Conservation (phyloP, 2,797 vertebrate species). For the Champsocephalus gunnari region DNA sequence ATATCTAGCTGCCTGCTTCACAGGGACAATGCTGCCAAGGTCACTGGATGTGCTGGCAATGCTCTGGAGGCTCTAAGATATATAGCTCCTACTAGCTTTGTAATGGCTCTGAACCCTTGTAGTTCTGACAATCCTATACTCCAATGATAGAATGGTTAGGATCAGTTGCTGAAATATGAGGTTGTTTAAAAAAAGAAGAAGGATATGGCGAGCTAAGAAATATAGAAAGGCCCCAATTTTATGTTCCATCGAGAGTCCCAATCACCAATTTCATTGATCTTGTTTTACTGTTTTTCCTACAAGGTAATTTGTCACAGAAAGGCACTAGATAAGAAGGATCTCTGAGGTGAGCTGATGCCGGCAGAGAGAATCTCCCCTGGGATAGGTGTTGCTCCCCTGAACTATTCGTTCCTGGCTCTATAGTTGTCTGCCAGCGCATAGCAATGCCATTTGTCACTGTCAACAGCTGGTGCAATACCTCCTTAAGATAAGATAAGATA, state of each 20-base stretch:
- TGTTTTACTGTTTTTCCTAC: constrained; percentile 7
- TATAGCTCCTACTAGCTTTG: not conserved
- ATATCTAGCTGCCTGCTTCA: constrained; percentile 20
- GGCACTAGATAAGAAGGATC: constrained; percentile 28
- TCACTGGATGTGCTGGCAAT: constrained; percentile 15
- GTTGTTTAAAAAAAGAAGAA: not conserved
- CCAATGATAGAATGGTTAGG: not conserved
- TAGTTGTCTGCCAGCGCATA: constrained; percentile 39
- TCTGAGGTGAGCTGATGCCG: constrained; percentile 29
- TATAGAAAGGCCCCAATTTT: no score
- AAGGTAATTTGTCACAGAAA: constrained; percentile 48
- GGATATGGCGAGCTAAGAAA: not conserved
- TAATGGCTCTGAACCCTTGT: constrained; percentile 1
- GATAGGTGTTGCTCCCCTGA: constrained; percentile 48
- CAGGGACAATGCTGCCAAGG: constrained; percentile 22
- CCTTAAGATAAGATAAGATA: not conserved
- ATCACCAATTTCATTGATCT: constrained; percentile 10
- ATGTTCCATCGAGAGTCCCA: not conserved
- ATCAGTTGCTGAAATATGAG: not conserved
- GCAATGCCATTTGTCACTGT: constrained; percentile 70
- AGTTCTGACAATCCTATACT: constrained; percentile 7
- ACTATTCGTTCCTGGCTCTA: constrained; percentile 60
- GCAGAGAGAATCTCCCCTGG: constrained; percentile 41
- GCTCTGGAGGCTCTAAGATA: constrained; percentile 14
- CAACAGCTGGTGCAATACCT: constrained; percentile 36